Percentiles rank a stretch among this genome's conserved stretches.
These are phyloP conservation scores for Leptopilina syphax DNA, from an alignment of 2,888 invertebrate species.

Conservation along the genomic window DNA sequence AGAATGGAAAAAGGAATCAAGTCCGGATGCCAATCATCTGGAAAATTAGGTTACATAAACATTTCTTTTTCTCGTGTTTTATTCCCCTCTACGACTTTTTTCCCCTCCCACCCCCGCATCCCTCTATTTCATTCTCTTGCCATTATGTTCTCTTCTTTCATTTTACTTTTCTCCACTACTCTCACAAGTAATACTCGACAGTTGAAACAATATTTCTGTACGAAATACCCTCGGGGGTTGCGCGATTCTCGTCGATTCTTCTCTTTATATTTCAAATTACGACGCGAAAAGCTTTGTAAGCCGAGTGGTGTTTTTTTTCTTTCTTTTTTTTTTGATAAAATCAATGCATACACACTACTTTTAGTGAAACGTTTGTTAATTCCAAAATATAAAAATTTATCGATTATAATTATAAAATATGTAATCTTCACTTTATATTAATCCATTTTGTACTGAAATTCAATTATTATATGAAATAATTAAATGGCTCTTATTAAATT, in stretches of 20 bases:
- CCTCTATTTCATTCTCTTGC: constrained; percentile 6
- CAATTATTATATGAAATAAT: no score
- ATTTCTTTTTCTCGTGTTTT: constrained; percentile 46
- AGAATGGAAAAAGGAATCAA: constrained; percentile 49
- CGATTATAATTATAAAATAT: no score
- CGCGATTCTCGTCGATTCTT: constrained; percentile 1
- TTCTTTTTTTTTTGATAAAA: not conserved
- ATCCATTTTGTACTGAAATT: no score
- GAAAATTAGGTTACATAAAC: constrained; percentile 68
- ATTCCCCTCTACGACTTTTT: constrained; percentile 26
- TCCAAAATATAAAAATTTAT: no score
- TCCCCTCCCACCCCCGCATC: no score
- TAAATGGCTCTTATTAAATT: no score
- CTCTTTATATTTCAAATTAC: constrained; percentile 2
- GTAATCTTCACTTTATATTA: no score
- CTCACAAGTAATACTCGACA: constrained; percentile 26
- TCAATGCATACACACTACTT: constrained; percentile 1
- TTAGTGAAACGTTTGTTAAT: no score
- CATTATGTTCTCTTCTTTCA: constrained; percentile 41
- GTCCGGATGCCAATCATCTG: constrained; percentile 61
- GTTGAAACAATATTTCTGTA: constrained; percentile 29
- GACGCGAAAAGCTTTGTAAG: constrained; percentile 9
- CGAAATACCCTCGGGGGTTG: constrained; percentile 20
- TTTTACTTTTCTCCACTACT: not conserved
- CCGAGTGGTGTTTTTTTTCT: not conserved